Evolutionary conservation across 2,797 vertebrate species (phyloP).

Genomic region (Acipenser oxyrinchus): DNA sequence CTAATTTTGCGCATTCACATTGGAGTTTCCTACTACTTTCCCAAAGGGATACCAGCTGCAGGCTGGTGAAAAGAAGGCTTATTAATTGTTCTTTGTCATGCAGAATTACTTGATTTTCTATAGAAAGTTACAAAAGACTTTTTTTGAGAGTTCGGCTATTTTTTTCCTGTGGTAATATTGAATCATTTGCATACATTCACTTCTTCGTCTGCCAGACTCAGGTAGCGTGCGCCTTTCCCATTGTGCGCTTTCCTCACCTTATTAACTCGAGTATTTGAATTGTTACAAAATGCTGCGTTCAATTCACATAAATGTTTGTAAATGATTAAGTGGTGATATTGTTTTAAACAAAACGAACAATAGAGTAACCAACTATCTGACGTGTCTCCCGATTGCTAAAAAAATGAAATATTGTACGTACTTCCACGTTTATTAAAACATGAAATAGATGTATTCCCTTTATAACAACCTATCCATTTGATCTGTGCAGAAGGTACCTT

Average conservation of each 20-base stretch:
- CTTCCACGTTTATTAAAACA: no score
- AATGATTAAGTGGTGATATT: constrained; percentile 8
- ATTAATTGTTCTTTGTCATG: constrained; percentile 97
- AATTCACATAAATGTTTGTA: constrained; percentile 7
- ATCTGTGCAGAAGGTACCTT: no score
- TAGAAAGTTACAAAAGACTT: constrained; percentile 63
- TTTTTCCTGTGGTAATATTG: constrained; percentile 41
- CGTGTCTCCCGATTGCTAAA: no score
- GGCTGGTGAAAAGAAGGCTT: constrained; percentile 79
- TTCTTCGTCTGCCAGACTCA: constrained; percentile 41
- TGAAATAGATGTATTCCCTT: no score
- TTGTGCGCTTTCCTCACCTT: constrained; percentile 7
- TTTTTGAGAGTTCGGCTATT: constrained; percentile 52
- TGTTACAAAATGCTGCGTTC: constrained; percentile 10
- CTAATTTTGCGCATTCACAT: constrained; percentile 58
- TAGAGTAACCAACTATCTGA: constrained; percentile 20
- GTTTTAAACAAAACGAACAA: constrained; percentile 9
- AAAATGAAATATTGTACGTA: no score
- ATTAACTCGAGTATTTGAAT: constrained; percentile 20
- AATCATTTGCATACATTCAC: constrained; percentile 48
- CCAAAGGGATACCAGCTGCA: constrained; percentile 89
- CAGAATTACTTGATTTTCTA: constrained; percentile 80
- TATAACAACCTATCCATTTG: no score
- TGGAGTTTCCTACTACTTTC: constrained; percentile 74
- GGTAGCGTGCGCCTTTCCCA: constrained; percentile 34